Evolutionary conservation across 2,888 invertebrate genomes (phyloP), one percentile per base, ranked within the genome.

Genomic region (Mallateleia sp.): DNA sequence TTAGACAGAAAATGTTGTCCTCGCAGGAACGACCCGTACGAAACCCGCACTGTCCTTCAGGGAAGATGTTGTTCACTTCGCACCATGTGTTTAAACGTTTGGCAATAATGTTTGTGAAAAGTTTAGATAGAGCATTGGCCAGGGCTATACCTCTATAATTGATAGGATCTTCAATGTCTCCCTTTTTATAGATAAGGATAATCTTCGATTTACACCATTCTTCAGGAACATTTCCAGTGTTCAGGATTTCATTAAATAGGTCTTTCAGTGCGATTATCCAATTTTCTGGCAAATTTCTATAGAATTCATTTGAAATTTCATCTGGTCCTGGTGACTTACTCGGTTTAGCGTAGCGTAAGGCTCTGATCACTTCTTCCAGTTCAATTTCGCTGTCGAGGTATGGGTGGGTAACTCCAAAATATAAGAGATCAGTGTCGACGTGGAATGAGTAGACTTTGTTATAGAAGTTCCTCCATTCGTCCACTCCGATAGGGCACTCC

Each of bases 41-140:
- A 42, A 91, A 92, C 2, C 90, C 91, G 3, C 88, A 82, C 82
- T 91, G 92, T 20, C 79, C 82, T 42, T 92, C 91, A 0, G 89
- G 89, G 8, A 91, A 64, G 11, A 88, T 88, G 0, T 88, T 54
- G 8, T 87, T 67, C 0, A 32, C 42, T 50, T 91, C 89, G 28
- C 24, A 42, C 90, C 88, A 54, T 79, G 47, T 90, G 89, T n/a
- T n/a, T n/a, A n/a, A n/a, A n/a, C n/a, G n/a, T n/a, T n/a, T n/a
- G n/a, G n/a, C n/a, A n/a, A 91, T 4, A 11, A 47, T 47, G 2
- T n/a, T 28, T 24, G 91, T 90, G 38, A 85, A 89, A 11, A 91
- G 24, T 72, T 91, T 91, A 15, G 85, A 47, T 2, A 72, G 32
- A 14, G 74, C 71, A 15, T 89, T 89, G 1, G 85, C 47, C 1